Evolutionary conservation across 1,140 invertebrate genomes (phyloP), one percentile per base, ranked within the genome.

Genomic region (Triops longicaudatus): DNA sequence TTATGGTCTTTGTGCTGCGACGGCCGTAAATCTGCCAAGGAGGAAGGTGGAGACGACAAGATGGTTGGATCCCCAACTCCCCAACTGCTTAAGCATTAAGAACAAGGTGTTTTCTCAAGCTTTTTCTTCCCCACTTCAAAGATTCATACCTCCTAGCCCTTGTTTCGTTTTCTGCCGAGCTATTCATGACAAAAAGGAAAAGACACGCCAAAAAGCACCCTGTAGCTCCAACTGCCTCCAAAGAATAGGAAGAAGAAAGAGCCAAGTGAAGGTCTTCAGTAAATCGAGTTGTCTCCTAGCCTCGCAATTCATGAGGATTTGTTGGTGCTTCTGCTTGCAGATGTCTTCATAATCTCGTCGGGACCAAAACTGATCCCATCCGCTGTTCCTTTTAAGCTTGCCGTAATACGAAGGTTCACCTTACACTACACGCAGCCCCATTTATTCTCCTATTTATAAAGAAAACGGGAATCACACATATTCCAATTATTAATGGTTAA

Each of bases 1-100:
- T 63, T 63, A 63, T 63, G 50, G 50, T 63, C 50, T 63, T 63
- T 63, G 50, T 63, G 50, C 50, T 63, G 50, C 50, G 50, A 63
- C 50, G 50, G 31, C 50, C 50, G 50, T 63, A 63, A 63, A 63
- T 63, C 50, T 63, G 50, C 50, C 50, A 63, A 63, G 50, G 50
- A 63, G 50, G 31, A 63, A 63, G 50, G 50, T 63, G 50, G 50
- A 63, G 31, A 37, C 31, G 31, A 37, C 31, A 37, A 37, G 31
- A 2, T 37, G 31, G 31, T 37, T 37, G 31, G 31, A 37, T 37
- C 31, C 31, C 7, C 31, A 2, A 37, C 31, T 17, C 50, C 50
- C 50, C 44, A 17, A 17, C 50, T 63, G 50, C 50, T 63, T 63
- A 37, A 63, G 50, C 50, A 63, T 63, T 63, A 63, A 22, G 50